Evolutionary conservation across 2,888 invertebrate species (phyloP).

Genomic region (Drosophila formosana): DNA sequence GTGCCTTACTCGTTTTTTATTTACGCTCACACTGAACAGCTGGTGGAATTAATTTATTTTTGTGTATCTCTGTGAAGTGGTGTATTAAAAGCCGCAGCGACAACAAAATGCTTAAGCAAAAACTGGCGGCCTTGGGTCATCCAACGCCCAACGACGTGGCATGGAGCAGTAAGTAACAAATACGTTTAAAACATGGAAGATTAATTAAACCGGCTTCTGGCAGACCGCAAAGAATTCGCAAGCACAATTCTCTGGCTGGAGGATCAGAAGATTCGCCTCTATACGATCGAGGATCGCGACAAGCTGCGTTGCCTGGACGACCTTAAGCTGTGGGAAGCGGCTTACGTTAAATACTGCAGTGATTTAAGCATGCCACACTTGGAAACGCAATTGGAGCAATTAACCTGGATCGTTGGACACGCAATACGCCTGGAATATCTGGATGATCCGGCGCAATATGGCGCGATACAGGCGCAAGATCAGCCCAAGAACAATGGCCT

Average conservation of each 20-base stretch:
- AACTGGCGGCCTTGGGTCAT: conserved; percentile 92
- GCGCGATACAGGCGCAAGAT: conserved; percentile 88
- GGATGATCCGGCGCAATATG: conserved; percentile 91
- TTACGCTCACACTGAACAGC: neutral
- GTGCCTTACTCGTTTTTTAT: neutral
- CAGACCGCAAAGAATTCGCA: conserved; percentile 93
- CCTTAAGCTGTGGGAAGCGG: conserved; percentile 89
- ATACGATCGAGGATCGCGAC: conserved; percentile 92
- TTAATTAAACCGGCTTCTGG: neutral
- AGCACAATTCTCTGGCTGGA: conserved; percentile 95
- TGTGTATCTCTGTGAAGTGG: conserved; percentile 8
- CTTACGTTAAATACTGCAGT: conserved; percentile 90
- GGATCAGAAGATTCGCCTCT: conserved; percentile 95
- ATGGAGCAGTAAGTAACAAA: conserved; percentile 87
- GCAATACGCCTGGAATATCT: conserved; percentile 94
- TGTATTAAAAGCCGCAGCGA: conserved; percentile 31
- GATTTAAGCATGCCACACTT: conserved; percentile 91
- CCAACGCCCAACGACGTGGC: conserved; percentile 90
- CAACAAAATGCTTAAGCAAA: conserved; percentile 89
- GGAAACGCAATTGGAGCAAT: conserved; percentile 88
- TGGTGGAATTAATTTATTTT: neutral
- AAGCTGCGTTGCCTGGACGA: conserved; percentile 89
- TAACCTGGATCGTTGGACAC: conserved; percentile 94
- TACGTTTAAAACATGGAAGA: neutral
- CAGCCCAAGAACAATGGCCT: conserved; percentile 86